Base-by-base conservation (phyloP, 1,140 invertebrate species). In the Bombus confusus region DNA sequence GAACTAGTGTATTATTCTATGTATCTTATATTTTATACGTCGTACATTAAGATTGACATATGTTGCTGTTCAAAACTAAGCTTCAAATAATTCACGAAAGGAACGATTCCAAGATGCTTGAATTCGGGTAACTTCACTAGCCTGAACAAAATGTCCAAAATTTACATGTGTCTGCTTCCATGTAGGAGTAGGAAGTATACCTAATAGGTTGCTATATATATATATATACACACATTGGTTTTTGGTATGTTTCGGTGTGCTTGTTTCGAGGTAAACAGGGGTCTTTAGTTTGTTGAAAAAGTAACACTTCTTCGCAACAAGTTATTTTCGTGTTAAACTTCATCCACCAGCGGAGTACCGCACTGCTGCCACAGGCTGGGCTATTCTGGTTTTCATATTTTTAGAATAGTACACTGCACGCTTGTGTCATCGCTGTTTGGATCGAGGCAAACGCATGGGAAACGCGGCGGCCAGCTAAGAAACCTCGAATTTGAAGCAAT, bases 281-380 rank as follows among this genome's bases (percentile, higher is more conserved):
- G 22, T 28, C 15, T 39, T 22, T 57, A 43, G 43, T 74, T 68
- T 41, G 77, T 28, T 34, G 39, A 47, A 80, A 43, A 28, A 59
- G 69, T 75, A 85, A 81, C 80, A 69, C 39, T 86, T 69, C 64
- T 47, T 64, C 82, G 80, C 82, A 87, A 88, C 90, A 83, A 92
- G 92, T 90, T 94, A 94, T 93, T 94, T 93, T 91, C 79, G 90
- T 91, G 85, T 88, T 87, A 86, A 91, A 91, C 87, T 89, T 93
- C 88, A 87, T 87, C 88, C 88, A 87, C 87, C 87, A 86, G 90
- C 88, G 89, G 87, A 91, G 91, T 91, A 86, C 90, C 90, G 87
- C 92, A 92, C 86, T 80, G 79, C 86, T 75, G 90, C 92, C 91
- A 86, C 91, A 91, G 88, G 75, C 57, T 75, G 25, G 78, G 87